phyloP scores from a whole-genome alignment of 2,888 invertebrate species.

The Yponomeuta sedellus region DNA sequence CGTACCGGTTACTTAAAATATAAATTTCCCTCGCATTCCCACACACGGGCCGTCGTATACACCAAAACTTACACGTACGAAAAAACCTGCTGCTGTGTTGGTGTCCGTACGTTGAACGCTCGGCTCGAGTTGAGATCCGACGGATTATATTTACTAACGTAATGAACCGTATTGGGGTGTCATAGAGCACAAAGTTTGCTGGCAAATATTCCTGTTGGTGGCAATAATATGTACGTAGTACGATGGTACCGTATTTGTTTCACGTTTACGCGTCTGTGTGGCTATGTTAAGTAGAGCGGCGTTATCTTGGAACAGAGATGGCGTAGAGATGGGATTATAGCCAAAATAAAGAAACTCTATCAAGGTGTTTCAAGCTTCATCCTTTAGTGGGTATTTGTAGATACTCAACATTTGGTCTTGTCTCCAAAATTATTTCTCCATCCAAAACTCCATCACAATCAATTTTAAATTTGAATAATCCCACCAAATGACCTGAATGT shows the following conservation, averaged over 20 bases:
- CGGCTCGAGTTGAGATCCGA: slow-evolving; percentile 23
- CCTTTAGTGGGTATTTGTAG: background rate
- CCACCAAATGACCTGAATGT: background rate
- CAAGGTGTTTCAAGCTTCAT: background rate
- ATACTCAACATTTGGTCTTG: background rate
- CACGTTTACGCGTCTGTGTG: slow-evolving; percentile 74
- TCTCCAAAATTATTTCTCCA: background rate
- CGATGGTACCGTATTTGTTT: slow-evolving; percentile 74
- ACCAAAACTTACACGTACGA: slow-evolving; percentile 21
- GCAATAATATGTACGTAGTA: slow-evolving; percentile 51
- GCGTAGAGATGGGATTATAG: slow-evolving; percentile 61
- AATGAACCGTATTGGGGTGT: slow-evolving; percentile 30
- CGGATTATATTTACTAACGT: slow-evolving; percentile 25
- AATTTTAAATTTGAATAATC: background rate
- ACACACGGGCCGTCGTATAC: slow-evolving; percentile 43
- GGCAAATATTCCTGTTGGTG: slow-evolving; percentile 24
- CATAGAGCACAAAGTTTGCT: slow-evolving; percentile 30
- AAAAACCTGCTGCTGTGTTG: slow-evolving; percentile 35
- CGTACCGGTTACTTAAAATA: slow-evolving; percentile 39
- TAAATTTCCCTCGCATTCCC: slow-evolving; percentile 71
- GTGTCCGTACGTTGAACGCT: slow-evolving; percentile 39
- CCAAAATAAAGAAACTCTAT: background rate
- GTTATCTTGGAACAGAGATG: slow-evolving; percentile 72
- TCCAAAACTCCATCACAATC: no score
- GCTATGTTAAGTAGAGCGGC: slow-evolving; percentile 74